Conservation (phyloP, 2,113 vertebrate species). For the Hassar affinis region DNA sequence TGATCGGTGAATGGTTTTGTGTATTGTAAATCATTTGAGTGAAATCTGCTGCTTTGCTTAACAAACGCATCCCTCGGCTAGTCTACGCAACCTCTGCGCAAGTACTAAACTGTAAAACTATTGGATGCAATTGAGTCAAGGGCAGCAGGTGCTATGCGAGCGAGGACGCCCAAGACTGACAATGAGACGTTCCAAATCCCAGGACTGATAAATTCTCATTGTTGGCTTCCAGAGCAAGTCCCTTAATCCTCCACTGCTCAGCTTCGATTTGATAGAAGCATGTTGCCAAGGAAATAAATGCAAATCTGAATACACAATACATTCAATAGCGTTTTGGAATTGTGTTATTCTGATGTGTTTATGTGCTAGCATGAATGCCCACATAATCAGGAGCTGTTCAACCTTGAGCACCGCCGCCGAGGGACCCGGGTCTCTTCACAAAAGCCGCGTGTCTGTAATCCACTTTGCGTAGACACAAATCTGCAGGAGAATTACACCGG, state of each 20-base stretch:
- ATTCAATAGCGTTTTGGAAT: neutral
- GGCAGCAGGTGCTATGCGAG: neutral
- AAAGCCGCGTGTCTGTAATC: conserved; percentile 32
- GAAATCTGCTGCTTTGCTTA: too few species aligned
- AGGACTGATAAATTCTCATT: conserved; percentile 3
- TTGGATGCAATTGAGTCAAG: neutral
- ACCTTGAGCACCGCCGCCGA: conserved; percentile 21
- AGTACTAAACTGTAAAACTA: neutral
- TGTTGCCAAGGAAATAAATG: conserved; percentile 15
- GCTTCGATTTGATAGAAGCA: neutral
- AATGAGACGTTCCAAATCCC: neutral
- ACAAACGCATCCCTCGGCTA: neutral
- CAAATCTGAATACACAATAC: conserved; percentile 19
- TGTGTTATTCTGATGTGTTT: conserved; percentile 11
- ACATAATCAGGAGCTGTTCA: conserved; percentile 11
- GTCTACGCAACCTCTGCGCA: neutral
- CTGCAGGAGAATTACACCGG: conserved; percentile 20
- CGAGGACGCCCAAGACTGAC: neutral
- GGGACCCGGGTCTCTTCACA: conserved; percentile 1
- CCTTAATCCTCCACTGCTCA: conserved; percentile 13
- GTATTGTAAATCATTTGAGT: too few species aligned
- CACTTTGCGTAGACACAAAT: conserved; percentile 19
- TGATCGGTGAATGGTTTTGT: too few species aligned
- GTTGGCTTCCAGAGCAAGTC: conserved; percentile 1
- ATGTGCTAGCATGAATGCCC: neutral